phyloP scores from a whole-genome alignment of 2,113 vertebrate genomes.

The Columbina picui region DNA sequence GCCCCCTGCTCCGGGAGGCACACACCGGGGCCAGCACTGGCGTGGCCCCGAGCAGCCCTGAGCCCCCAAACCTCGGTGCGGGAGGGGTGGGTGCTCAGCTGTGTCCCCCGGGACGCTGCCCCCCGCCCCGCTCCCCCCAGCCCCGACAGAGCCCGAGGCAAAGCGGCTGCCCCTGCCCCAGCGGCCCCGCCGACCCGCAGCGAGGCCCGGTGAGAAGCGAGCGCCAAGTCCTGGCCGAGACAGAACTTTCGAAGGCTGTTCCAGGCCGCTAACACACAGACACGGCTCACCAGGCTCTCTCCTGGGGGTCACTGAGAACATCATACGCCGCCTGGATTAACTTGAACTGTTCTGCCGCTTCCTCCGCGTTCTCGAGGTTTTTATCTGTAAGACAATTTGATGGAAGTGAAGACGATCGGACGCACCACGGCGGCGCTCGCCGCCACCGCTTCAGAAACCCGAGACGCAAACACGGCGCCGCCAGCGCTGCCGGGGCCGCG shows the following conservation, averaged over 20 bases:
- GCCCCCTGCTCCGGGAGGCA: background rate
- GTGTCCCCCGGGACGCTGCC: fast-evolving
- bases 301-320: conserved; percentile 93
- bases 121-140: fast-evolving
- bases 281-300: conserved; percentile 88
- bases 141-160: background rate
- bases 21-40: fast-evolving
- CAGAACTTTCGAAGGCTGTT: fast-evolving
- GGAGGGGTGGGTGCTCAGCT: fast-evolving
- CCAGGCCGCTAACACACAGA: background rate
- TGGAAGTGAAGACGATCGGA: background rate
- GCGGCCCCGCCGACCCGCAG: fast-evolving
- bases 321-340: conserved; percentile 96
- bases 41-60: fast-evolving
- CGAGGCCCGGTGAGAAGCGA: too few species aligned
- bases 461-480: background rate
- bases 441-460: background rate
- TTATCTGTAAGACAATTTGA: conserved; percentile 83
- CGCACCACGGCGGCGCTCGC: background rate
- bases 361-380: conserved; percentile 90
- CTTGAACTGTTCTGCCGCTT: conserved; percentile 94
- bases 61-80: fast-evolving
- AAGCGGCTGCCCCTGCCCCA: background rate
- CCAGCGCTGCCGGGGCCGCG: background rate
- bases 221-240: background rate